A percentile compares a stretch with the other conserved stretches of the same genome.
Evolutionary conservation across 2,888 invertebrate species (phyloP).

Genomic region (Eugnorisma glareosa): DNA sequence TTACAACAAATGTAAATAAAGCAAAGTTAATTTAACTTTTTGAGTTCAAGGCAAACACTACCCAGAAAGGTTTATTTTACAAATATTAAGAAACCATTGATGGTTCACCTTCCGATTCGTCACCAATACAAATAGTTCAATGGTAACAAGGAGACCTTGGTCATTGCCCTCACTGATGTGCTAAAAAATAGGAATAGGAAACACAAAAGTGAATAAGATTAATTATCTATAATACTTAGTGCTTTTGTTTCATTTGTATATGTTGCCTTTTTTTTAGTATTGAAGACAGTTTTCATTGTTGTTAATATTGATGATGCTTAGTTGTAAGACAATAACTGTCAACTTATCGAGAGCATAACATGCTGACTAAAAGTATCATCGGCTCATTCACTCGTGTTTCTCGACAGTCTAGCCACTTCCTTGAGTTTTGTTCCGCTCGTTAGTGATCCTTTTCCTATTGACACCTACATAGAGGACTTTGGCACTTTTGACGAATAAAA

Average conservation of each 20-base stretch:
- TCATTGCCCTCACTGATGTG: slow-evolving; percentile 64
- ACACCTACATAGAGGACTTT: background rate
- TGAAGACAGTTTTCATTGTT: slow-evolving; percentile 20
- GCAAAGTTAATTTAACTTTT: slow-evolving; percentile 54
- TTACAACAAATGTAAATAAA: slow-evolving; percentile 53
- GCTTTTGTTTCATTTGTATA: slow-evolving; percentile 49
- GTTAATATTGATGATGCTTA: slow-evolving; percentile 29
- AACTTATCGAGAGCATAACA: background rate
- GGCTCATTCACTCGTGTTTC: background rate
- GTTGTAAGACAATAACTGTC: slow-evolving; percentile 6
- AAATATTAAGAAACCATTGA: slow-evolving; percentile 63
- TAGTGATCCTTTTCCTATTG: background rate
- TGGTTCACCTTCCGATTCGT: slow-evolving; percentile 66
- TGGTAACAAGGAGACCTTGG: slow-evolving; percentile 65
- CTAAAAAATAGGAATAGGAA: slow-evolving; percentile 52
- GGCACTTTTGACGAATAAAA: background rate
- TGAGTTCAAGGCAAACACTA: slow-evolving; percentile 63
- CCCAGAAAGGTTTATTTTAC: slow-evolving; percentile 46
- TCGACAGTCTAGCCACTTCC: background rate
- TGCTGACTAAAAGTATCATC: background rate
- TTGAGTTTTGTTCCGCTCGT: background rate
- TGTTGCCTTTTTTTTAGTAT: slow-evolving; percentile 22
- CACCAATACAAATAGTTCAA: slow-evolving; percentile 64
- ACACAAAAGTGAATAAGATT: slow-evolving; percentile 34
- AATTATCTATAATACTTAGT: slow-evolving; percentile 30